Base-by-base conservation (phyloP, 2,113 vertebrate genomes). In the Australoheros scitulus region DNA sequence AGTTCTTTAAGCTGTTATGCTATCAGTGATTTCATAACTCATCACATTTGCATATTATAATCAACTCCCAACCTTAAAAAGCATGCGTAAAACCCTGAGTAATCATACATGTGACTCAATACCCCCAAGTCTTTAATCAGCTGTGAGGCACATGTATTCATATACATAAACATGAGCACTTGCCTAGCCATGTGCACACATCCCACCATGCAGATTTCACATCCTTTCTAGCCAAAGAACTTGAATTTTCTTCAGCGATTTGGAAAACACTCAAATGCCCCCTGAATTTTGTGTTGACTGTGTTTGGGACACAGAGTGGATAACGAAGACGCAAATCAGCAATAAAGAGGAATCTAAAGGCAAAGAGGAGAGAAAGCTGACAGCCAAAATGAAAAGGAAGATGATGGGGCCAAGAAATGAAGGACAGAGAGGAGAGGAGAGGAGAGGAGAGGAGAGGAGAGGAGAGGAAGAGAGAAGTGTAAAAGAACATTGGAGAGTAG, bases 91-190 rank as follows among this genome's bases (percentile, higher is more conserved):
- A 82, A 74, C 61, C 32, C 41, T 64, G 77, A 18, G 58, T 57
- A 72, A 59, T 85, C 56, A 41, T 76, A 63, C 81, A 83, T 88
- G 83, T 88, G 88, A 90, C 65, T 83, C 61, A 77, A 80, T 85
- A 50, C 80, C 57, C 63, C 58, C 70, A 60, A 41, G 60, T 76
- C 58, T 77, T 64, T 77, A 61, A 63, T 14, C 17, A 81, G 74
- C 72, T 81, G 68, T 72, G 72, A 80, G 80, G 84, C 78, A 75
- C 82, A 88, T 81, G 81, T 6, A 60, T 60, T 77, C 64, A n/a
- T 15, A 77, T 76, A 36, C 83, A 90, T 87, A 84, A 88, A 85
- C 74, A 90, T 80, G 81, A 89, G 61, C 80, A 60, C 82, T 87
- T 76, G 64, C 55, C 61, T 34, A 24, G 47, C 64, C 55, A 64